These are phyloP conservation scores for Phortica magna DNA, from an alignment of 2,888 invertebrate species.

Conservation along the genomic window DNA sequence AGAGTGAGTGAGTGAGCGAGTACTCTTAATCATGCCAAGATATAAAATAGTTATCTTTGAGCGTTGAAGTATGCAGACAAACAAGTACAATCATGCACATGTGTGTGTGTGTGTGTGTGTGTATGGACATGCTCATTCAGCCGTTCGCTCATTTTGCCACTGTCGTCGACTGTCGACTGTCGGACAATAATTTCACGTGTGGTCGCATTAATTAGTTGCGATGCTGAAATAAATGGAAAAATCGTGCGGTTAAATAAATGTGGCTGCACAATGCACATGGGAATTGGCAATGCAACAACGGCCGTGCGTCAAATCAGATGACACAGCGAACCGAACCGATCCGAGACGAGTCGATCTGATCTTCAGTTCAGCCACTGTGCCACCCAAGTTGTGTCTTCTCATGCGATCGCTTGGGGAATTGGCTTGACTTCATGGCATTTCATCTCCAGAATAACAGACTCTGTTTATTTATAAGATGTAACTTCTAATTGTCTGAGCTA, in stretches of 20 bases:
- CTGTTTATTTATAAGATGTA: too few relatives aligned
- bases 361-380: not conserved
- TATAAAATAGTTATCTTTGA: not conserved
- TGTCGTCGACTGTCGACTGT: too few relatives aligned
- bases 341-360: too few relatives aligned
- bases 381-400: slow-evolving; percentile 18
- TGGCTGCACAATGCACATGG: slow-evolving; percentile 20
- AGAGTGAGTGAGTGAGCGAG: too few relatives aligned
- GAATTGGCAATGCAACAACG: not conserved
- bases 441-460: too few relatives aligned
- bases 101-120: not conserved
- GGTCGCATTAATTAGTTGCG: slow-evolving; percentile 50
- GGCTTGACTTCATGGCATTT: not conserved
- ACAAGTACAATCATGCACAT: not conserved
- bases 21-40: slow-evolving; percentile 1
- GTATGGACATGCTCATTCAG: not conserved
- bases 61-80: not conserved
- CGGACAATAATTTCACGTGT: slow-evolving; percentile 46
- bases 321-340: not conserved
- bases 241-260: slow-evolving; percentile 20
- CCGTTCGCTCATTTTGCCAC: not conserved
- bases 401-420: slow-evolving; percentile 17
- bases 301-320: not conserved
- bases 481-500: too few relatives aligned
- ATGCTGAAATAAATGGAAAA: slow-evolving; percentile 9